Conservation (phyloP, 2,888 invertebrate genomes). For the Microctonus aethiopoides region DNA sequence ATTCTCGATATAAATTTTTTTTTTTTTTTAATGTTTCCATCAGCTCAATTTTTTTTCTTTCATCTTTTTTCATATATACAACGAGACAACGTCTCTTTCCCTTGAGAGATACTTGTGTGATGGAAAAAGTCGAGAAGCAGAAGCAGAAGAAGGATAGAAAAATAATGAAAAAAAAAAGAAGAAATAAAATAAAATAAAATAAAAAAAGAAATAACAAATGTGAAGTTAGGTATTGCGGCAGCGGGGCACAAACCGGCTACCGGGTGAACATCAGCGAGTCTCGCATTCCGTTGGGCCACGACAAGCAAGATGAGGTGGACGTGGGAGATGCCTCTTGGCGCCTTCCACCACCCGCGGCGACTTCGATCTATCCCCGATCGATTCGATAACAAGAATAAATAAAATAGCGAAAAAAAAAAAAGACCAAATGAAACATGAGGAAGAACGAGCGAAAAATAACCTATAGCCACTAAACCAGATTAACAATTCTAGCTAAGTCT, state of each 20-base stretch:
- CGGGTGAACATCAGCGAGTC: constrained; percentile 6
- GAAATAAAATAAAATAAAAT: neutral
- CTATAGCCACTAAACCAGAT: neutral
- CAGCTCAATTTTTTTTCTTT: constrained; percentile 2
- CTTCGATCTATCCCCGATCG: constrained; percentile 27
- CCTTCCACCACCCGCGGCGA: constrained; percentile 35
- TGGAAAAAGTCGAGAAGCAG: neutral
- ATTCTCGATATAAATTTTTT: neutral
- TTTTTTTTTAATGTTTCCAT: neutral
- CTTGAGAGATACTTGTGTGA: neutral
- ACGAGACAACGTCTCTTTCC: neutral
- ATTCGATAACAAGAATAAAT: constrained; percentile 33
- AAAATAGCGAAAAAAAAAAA: constrained; percentile 14
- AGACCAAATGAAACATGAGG: constrained; percentile 10
- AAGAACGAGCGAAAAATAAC: constrained; percentile 28
- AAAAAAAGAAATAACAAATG: constrained; percentile 28
- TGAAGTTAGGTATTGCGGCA: constrained; percentile 36
- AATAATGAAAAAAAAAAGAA: neutral
- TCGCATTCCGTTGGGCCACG: constrained; percentile 24
- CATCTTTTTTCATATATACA: too few species aligned
- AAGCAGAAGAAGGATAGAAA: neutral
- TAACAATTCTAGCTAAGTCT: constrained; percentile 35
- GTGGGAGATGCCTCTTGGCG: constrained; percentile 34
- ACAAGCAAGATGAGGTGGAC: constrained; percentile 16
- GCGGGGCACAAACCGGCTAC: constrained; percentile 41